phyloP scores from a whole-genome alignment of 1,140 invertebrate genomes.

The Diuraphis noxia region DNA sequence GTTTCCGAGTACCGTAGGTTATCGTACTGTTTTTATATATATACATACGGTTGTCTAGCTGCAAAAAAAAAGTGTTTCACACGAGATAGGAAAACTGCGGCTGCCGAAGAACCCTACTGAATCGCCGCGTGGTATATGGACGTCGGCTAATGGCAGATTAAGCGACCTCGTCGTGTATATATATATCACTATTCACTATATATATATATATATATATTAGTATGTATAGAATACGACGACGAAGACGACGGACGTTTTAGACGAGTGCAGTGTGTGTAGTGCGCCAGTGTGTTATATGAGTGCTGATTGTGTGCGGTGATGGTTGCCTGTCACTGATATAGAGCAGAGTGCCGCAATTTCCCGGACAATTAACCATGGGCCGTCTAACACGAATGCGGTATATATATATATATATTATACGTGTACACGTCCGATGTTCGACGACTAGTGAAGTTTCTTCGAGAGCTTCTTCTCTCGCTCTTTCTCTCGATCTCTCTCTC shows the following conservation, averaged over 20 bases:
- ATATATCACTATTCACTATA: not conserved
- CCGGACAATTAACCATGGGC: conserved; percentile 51
- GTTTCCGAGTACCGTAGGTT: not conserved
- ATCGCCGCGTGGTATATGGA: not conserved
- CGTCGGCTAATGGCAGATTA: conserved; percentile 48
- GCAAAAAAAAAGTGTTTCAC: conserved; percentile 16
- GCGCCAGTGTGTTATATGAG: not conserved
- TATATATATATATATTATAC: not conserved
- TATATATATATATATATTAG: not conserved
- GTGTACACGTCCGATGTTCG: not conserved
- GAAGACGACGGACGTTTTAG: not conserved
- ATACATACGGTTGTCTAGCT: not conserved
- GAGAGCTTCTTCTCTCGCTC: conserved; percentile 14
- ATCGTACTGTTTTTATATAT: not conserved
- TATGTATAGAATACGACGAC: not conserved
- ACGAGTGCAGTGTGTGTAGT: not conserved
- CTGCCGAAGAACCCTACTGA: not conserved
- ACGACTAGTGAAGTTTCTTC: conserved; percentile 23
- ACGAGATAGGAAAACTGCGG: not conserved
- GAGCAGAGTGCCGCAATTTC: conserved; percentile 45
- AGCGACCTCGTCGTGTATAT: conserved; percentile 9
- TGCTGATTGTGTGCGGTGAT: not conserved
- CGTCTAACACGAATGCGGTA: conserved; percentile 30
- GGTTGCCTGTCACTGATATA: conserved; percentile 48
- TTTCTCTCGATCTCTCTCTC: not conserved